Evolutionary conservation across 1,140 invertebrate species (phyloP), one percentile per base, ranked within the genome.

Genomic region (Armadillidium nasatum): DNA sequence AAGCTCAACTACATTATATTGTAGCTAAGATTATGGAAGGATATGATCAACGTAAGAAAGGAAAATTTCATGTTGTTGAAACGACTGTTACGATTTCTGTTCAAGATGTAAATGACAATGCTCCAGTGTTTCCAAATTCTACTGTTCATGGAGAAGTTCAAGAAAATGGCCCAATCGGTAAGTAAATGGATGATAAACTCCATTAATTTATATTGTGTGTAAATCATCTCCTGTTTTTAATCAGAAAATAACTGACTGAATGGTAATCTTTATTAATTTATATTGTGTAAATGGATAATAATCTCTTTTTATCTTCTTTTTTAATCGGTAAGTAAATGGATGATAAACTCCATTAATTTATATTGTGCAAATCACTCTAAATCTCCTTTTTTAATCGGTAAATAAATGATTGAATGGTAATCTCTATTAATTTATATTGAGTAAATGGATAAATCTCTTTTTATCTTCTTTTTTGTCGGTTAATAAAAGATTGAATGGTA

Each of bases 91-190:
- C 73, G 0, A 21, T 75, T 60, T 21, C 67, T n/a, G 73, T 75
- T n/a, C 54, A 66, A 67, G 73, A 75, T 54, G 67, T 75, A 13
- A 75, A 75, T 13, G 73, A 75, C 73, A 75, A 75, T 22, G 54
- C 73, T 4, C 73, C 73, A 11, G 43, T 75, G 13, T 75, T 75
- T 19, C 73, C 73, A 23, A 74, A 74, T 21, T n/a, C 44, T 44
- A 75, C 22, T 33, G 67, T 75, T 44, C 67, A 68, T 33, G 73
- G 54, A 7, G 73, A 75, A 33, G 73, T 75, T 9, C 73, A 75
- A 60, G 73, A 75, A 66, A 75, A 75, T 44, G 73, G 73, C 9
- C 73, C 73, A 0, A 71, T 78, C 46, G 23, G 69, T 78, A 69
- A 70, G 73, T 71, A 19, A 60, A 60, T 15, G 50, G 7, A 19